Conservation (phyloP, 2,113 vertebrate genomes). For the Archocentrus centrarchus region DNA sequence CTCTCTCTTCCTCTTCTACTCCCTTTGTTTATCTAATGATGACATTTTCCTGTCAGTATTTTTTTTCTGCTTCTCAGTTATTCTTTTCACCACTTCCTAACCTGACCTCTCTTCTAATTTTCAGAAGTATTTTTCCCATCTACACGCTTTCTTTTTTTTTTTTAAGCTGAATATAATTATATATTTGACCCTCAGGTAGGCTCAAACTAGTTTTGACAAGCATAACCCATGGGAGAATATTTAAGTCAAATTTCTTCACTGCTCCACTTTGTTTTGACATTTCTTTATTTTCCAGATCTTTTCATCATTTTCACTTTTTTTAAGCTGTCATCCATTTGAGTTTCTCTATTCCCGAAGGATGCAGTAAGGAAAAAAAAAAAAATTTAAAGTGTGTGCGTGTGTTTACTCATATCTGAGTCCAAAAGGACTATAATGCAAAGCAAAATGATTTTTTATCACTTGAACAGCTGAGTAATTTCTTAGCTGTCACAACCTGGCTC, state of each 20-base stretch:
- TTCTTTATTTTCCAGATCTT: constrained; percentile 1
- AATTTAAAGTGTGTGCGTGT: too few relatives aligned
- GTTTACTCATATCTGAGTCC: neutral
- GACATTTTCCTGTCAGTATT: constrained; percentile 18
- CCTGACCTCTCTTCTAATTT: constrained; percentile 1
- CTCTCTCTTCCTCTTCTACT: neutral
- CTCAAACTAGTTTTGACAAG: constrained; percentile 28
- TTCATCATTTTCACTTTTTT: constrained; percentile 13
- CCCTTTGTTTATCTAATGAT: constrained; percentile 5
- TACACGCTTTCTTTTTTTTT: neutral
- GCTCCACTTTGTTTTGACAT: constrained; percentile 14
- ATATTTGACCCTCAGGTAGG: constrained; percentile 6
- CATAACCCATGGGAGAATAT: constrained; percentile 8
- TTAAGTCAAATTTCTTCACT: constrained; percentile 17
- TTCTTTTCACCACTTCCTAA: neutral
- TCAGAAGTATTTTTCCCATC: neutral
- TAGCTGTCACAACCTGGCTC: neutral
- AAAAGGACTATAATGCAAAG: neutral
- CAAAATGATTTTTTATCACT: neutral
- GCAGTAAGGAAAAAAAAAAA: neutral
- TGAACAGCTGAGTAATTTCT: neutral
- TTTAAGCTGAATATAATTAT: constrained; percentile 34
- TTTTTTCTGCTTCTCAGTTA: neutral
- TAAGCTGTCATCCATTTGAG: constrained; percentile 1
- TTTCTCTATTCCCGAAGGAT: constrained; percentile 23